Evolutionary conservation across 2,888 invertebrate species (phyloP).

Genomic region (Zeuzera pyrina): DNA sequence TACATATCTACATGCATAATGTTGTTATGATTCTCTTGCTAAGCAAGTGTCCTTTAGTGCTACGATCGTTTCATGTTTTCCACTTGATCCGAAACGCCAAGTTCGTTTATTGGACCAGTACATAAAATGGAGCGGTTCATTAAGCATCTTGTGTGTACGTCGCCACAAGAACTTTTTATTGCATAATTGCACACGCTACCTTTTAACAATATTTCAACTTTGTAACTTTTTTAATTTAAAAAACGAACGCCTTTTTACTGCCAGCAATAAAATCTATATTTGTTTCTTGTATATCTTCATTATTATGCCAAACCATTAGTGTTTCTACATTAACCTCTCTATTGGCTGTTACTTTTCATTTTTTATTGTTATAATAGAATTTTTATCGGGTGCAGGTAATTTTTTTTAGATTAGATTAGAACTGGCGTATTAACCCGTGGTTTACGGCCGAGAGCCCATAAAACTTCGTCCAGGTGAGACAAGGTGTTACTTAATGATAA

Average conservation of each 20-base stretch:
- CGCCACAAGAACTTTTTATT: conserved; percentile 44
- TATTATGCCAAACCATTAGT: conserved; percentile 35
- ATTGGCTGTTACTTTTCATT: conserved; percentile 2
- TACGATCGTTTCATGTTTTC: conserved; percentile 35
- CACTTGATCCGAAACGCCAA: conserved; percentile 19
- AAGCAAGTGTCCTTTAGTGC: conserved; percentile 59
- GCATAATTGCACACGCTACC: conserved; percentile 41
- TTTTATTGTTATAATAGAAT: conserved; percentile 25
- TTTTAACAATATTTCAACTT: conserved; percentile 1
- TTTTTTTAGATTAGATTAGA: conserved; percentile 58
- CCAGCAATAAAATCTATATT: conserved; percentile 38
- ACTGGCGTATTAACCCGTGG: conserved; percentile 37
- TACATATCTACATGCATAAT: conserved; percentile 39
- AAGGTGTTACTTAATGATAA: conserved; percentile 68
- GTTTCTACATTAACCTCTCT: conserved; percentile 12
- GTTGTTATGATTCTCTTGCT: conserved; percentile 43
- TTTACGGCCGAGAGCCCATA: conserved; percentile 49
- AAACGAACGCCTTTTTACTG: conserved; percentile 22
- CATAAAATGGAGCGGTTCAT: conserved; percentile 60
- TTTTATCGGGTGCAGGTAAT: conserved; percentile 55
- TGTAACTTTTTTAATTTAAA: conserved; percentile 1
- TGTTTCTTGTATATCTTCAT: conserved; percentile 32
- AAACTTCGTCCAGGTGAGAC: conserved; percentile 44
- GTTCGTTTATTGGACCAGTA: conserved; percentile 49
- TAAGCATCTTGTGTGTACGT: conserved; percentile 38